Evolutionary conservation across 2,888 invertebrate genomes (phyloP).

Genomic region (Creontiades dilutus): DNA sequence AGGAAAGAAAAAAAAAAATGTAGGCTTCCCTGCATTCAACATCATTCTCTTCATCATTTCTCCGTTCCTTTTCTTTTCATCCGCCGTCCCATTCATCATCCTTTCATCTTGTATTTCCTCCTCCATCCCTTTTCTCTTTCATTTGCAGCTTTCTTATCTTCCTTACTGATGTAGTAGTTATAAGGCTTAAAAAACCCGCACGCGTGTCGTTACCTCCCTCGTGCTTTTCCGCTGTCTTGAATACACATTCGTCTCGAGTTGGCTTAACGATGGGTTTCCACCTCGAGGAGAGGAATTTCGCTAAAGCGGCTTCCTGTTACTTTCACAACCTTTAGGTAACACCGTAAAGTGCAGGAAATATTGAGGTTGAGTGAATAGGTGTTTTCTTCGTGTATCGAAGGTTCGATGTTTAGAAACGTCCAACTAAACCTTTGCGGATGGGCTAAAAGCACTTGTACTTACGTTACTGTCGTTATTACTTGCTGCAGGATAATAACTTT

Average conservation of each 20-base stretch:
- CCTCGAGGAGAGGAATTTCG: background rate
- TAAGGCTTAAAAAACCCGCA: slow-evolving; percentile 14
- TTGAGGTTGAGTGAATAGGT: background rate
- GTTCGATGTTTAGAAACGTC: background rate
- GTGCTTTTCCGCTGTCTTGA: slow-evolving; percentile 14
- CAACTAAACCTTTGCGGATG: too few relatives aligned
- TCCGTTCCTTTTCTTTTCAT: slow-evolving; percentile 60
- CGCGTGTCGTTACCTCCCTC: background rate
- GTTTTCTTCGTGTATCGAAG: background rate
- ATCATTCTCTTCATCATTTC: slow-evolving; percentile 56
- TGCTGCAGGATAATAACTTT: too few relatives aligned
- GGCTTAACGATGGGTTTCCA: slow-evolving; percentile 42
- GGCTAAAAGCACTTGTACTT: too few relatives aligned
- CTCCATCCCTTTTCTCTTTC: slow-evolving; percentile 52
- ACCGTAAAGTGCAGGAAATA: slow-evolving; percentile 28
- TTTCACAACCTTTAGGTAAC: slow-evolving; percentile 22
- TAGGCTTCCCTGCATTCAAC: slow-evolving; percentile 58
- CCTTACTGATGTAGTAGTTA: slow-evolving; percentile 44
- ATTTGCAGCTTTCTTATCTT: slow-evolving; percentile 66
- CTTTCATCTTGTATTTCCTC: slow-evolving; percentile 58
- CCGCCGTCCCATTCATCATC: slow-evolving; percentile 59
- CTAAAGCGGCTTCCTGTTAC: slow-evolving; percentile 11
- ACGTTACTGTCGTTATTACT: too few relatives aligned
- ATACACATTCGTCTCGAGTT: slow-evolving; percentile 38
- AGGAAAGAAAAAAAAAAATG: slow-evolving; percentile 32